These are phyloP conservation scores for Leucoraja erinaceus DNA, from an alignment of 2,113 vertebrate species.

Conservation along the genomic window DNA sequence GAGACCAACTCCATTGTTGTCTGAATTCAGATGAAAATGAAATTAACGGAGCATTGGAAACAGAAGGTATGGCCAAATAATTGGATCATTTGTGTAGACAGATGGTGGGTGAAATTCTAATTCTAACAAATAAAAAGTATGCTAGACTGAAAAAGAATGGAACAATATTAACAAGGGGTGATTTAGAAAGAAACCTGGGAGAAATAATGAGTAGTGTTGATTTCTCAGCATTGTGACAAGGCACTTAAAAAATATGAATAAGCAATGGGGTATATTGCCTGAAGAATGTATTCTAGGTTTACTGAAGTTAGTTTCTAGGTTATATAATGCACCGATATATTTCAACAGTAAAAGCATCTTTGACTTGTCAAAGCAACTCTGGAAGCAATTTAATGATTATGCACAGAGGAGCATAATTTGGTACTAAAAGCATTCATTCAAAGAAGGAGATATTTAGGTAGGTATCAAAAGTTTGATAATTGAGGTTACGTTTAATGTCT, in stretches of 20 bases:
- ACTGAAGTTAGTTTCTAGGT: background rate
- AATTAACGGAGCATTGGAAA: background rate
- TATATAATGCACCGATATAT: background rate
- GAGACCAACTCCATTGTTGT: background rate
- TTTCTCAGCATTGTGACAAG: background rate
- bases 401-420: background rate
- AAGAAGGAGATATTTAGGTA: background rate
- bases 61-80: background rate
- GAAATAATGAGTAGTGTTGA: background rate
- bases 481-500: background rate
- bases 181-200: background rate
- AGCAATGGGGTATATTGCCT: background rate
- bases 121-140: background rate
- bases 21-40: background rate
- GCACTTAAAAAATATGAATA: background rate
- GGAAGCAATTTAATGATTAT: no score
- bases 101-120: constrained; percentile 17
- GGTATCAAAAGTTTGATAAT: background rate
- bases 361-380: background rate
- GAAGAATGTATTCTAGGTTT: background rate
- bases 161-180: background rate
- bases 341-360: background rate
- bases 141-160: background rate
- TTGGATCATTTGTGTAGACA: constrained; percentile 11
- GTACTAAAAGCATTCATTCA: background rate